Evolutionary conservation across 2,113 vertebrate species (phyloP), one percentile per base, ranked within the genome.

Genomic region (Aldabrachelys gigantea): DNA sequence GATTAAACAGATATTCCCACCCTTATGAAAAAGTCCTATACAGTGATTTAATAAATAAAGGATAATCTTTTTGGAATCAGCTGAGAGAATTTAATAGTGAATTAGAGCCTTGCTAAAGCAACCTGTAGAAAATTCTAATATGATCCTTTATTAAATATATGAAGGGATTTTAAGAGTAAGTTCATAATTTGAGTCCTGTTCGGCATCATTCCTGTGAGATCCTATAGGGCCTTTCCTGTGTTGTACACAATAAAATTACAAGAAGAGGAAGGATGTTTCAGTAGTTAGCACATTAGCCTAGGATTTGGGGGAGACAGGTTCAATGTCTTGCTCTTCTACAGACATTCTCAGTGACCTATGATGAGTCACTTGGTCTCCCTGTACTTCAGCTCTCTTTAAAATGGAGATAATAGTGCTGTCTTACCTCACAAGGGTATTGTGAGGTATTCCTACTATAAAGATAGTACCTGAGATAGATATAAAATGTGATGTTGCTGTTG

Each of bases 91-190:
- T 69, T 82, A 80, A 38, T 78, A 56, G 13, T 38, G 53, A 87
- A n/a, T 84, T 92, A 62, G 49, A 16, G 31, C 76, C 93, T 95
- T 87, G 31, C 62, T 88, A 86, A 93, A 91, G 56, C 47, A 91
- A 44, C 79, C 82, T 78, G 80, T 76, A 90, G 54, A 78, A 89
- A 85, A 92, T n/a, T 72, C 21, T 72, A 11, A 41, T 21, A 16
- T 21, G 27, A 50, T 93, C 49, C 47, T 89, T 92, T 62, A 62
- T 94, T 95, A 92, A 65, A 72, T 54, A 29, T 44, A 35, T n/a
- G 29, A 75, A 91, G 80, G 44, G 38, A 19, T 93, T 82, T 80
- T 94, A 88, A 76, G 35, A 88, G 56, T 50, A 93, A n/a, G 53
- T 91, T 82, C 84, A 1, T 75, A 94, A 52, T 93, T 89, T 93